A percentile compares a stretch with the other conserved stretches of the same genome.
Evolutionary conservation across 1,140 invertebrate genomes (phyloP).

Genomic region (Pogonomyrmex californicus): DNA sequence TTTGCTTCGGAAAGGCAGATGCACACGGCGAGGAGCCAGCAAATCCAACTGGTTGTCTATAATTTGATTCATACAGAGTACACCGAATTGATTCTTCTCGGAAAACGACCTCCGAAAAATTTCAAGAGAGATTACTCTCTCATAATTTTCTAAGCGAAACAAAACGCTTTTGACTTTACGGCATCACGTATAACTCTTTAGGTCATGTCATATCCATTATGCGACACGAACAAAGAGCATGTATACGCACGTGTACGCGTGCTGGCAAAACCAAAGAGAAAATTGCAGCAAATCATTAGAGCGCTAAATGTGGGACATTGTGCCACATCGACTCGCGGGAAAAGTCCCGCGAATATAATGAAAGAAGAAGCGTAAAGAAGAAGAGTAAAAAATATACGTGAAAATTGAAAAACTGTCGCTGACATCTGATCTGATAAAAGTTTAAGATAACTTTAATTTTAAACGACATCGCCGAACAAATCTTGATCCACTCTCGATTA

Average conservation of each 20-base stretch:
- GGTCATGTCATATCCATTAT: not conserved
- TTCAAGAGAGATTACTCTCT: not conserved
- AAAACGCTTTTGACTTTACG: constrained; percentile 64
- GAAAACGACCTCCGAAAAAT: not conserved
- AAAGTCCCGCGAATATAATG: constrained; percentile 73
- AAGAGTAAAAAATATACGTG: constrained; percentile 52
- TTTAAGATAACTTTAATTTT: too few species aligned
- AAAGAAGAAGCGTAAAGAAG: constrained; percentile 20
- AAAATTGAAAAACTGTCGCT: constrained; percentile 42
- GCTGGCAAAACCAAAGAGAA: constrained; percentile 67
- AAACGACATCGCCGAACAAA: not conserved
- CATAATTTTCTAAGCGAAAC: not conserved
- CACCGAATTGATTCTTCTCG: not conserved
- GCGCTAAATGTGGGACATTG: constrained; percentile 79
- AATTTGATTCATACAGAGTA: constrained; percentile 53
- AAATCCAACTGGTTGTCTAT: constrained; percentile 77
- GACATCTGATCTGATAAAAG: not conserved
- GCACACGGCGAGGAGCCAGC: constrained; percentile 76
- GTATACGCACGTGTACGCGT: not conserved
- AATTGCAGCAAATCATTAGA: constrained; percentile 59
- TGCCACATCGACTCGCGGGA: constrained; percentile 79
- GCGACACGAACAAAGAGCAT: not conserved
- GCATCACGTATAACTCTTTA: constrained; percentile 54
- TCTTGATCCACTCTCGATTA: not conserved
- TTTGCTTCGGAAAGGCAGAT: constrained; percentile 79